These are phyloP conservation scores for Eidolon helvum DNA, from an alignment of 2,113 vertebrate genomes.

Conservation along the genomic window DNA sequence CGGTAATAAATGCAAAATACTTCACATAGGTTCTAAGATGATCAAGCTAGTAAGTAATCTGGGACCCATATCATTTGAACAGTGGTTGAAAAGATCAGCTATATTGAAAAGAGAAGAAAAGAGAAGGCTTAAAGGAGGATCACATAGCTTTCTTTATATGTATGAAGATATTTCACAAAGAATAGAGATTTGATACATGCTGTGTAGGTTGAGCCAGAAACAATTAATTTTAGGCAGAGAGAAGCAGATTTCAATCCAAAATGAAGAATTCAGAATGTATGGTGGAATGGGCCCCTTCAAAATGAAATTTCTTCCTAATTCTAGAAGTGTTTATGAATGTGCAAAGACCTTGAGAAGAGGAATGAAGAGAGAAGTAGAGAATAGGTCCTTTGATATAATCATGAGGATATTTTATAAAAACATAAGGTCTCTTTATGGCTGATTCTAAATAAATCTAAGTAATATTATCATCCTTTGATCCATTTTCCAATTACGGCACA, in stretches of 20 bases:
- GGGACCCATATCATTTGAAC: not conserved
- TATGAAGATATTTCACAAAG: not conserved
- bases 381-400: not conserved
- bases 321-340: not conserved
- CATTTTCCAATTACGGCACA: slow-evolving; percentile 22
- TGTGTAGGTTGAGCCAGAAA: not conserved
- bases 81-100: not conserved
- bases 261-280: not conserved
- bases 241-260: not conserved
- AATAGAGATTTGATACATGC: not conserved
- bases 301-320: not conserved
- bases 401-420: slow-evolving; percentile 12
- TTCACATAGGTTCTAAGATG: not conserved
- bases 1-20: not conserved
- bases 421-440: not conserved
- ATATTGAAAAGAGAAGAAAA: not conserved
- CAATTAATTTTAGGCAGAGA: not conserved
- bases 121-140: not conserved
- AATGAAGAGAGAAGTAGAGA: not conserved
- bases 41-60: not conserved
- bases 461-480: not conserved
- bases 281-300: not conserved
- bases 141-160: not conserved
- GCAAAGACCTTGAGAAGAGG: not conserved
- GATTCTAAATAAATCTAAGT: slow-evolving; percentile 3